Evolutionary conservation across 2,113 vertebrate genomes (phyloP).

Genomic region (Empidonax alnorum): DNA sequence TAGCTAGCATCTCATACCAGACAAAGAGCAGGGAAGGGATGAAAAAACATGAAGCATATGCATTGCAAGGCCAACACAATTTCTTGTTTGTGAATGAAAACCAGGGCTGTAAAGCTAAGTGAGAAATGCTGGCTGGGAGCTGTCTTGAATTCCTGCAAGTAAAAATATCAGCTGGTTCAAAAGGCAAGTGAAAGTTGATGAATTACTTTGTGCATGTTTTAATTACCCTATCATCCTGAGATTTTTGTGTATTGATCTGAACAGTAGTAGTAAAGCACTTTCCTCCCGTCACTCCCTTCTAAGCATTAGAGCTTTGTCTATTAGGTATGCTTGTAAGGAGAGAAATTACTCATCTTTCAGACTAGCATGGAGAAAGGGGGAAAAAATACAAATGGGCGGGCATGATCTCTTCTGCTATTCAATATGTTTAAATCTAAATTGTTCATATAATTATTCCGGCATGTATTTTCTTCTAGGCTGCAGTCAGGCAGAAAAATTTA

Average conservation of each 20-base stretch:
- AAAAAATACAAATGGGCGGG: conserved; percentile 69
- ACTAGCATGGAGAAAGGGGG: conserved; percentile 40
- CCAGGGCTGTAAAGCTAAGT: conserved; percentile 69
- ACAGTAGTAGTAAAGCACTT: conserved; percentile 70
- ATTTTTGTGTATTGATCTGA: conserved; percentile 79
- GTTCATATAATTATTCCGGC: conserved; percentile 81
- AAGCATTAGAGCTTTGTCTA: conserved; percentile 70
- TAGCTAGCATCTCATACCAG: conserved; percentile 60
- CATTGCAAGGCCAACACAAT: conserved; percentile 63
- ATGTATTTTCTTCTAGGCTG: conserved; percentile 77
- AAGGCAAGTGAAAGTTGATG: conserved; percentile 71
- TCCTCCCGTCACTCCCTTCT: conserved; percentile 49
- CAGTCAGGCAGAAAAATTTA: conserved; percentile 80
- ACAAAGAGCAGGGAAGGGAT: conserved; percentile 71
- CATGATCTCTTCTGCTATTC: conserved; percentile 74
- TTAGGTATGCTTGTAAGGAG: conserved; percentile 72
- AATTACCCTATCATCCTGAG: conserved; percentile 81
- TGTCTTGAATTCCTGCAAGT: conserved; percentile 66
- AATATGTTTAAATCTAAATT: conserved; percentile 79
- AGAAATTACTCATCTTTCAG: conserved; percentile 75
- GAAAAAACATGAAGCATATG: conserved; percentile 69
- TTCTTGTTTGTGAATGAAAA: conserved; percentile 74
- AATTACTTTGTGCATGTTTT: conserved; percentile 74
- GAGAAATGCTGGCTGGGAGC: conserved; percentile 65
- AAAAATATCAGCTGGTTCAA: conserved; percentile 71